Conservation (phyloP, 2,888 invertebrate species). For the Andrena bicolor region DNA sequence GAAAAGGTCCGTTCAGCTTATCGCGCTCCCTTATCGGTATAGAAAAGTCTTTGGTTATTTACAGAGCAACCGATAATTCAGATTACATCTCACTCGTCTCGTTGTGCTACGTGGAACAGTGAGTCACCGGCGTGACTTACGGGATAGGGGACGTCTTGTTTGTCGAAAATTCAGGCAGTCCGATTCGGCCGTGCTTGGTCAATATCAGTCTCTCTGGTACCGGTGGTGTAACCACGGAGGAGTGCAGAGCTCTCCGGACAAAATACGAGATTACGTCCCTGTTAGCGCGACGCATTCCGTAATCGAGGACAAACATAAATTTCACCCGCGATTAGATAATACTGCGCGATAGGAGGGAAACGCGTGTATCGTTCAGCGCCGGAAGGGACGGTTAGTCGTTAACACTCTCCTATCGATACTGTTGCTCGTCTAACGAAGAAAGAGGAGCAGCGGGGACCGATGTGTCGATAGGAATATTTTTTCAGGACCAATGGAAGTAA, state of each 20-base stretch:
- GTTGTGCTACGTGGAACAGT: constrained; percentile 46
- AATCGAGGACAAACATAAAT: constrained; percentile 55
- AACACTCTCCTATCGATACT: constrained; percentile 13
- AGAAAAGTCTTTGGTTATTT: constrained; percentile 75
- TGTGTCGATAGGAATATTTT: background rate
- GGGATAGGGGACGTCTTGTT: constrained; percentile 59
- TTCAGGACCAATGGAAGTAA: background rate
- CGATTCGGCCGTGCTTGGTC: constrained; percentile 32
- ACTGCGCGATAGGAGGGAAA: constrained; percentile 19
- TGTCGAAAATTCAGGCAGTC: constrained; percentile 63
- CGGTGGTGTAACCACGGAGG: background rate
- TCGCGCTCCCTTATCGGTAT: constrained; percentile 75
- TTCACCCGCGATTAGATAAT: constrained; percentile 56
- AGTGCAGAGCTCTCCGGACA: constrained; percentile 19
- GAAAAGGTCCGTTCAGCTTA: constrained; percentile 49
- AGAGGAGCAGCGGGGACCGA: background rate
- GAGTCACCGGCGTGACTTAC: constrained; percentile 58
- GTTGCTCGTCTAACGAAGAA: background rate
- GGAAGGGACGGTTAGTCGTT: constrained; percentile 1
- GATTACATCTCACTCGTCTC: constrained; percentile 53
- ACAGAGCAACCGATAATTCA: constrained; percentile 68
- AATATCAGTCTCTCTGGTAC: constrained; percentile 30
- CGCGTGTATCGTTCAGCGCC: background rate
- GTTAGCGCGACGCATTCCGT: constrained; percentile 22
- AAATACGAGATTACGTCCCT: constrained; percentile 34